Base-by-base conservation (phyloP, 2,888 invertebrate genomes). In the Agrotis exclamationis region DNA sequence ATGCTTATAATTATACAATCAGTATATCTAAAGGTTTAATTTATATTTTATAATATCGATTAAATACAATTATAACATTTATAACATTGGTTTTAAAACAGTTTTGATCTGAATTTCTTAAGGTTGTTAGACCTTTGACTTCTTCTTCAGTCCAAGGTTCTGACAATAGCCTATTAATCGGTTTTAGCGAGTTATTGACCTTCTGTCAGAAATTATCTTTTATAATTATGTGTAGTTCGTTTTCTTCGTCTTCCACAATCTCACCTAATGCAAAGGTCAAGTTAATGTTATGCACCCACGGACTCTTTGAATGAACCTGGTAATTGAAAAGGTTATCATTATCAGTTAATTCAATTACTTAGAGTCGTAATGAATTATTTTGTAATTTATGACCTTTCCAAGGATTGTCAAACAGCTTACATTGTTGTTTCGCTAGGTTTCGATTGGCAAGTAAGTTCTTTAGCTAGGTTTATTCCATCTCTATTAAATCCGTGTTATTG, bases 281-380 rank as follows among this genome's bases (percentile, higher is more conserved):
- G 20, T 20, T 13, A 16, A 60, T 7, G 39, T 39, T 51, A 24
- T 20, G 5, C 2, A 33, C 47, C 33, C 16, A 44, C 3, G 9
- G 33, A 0, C 5, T 39, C 13, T 57, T 20, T 44, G 3, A 50
- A 11, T 66, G 39, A 74, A 73, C 73, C 33, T 48, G 39, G 2
- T 48, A 28, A 63, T 74, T 71, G 20, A 28, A 54, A 39, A 74
- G 74, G 63, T 63, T 74, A 71, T 44, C 74, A 47, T 47, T 74
- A 71, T 44, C 74, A 28, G 14, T 56, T 16, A 16, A 47, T 70
- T 56, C 20, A 63, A 54, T 47, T 53, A 39, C 33, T 11, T n/a
- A 24, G 39, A 39, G 11, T 14, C 33, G 16, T 22, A 33, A 51
- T 54, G 13, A n/a, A 53, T 68, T 47, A 68, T 33, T 67, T 45